A percentile compares a stretch with the other conserved stretches of the same genome.
These are phyloP conservation scores for Folsomia candida DNA, from an alignment of 2,888 invertebrate species.

Conservation along the genomic window DNA sequence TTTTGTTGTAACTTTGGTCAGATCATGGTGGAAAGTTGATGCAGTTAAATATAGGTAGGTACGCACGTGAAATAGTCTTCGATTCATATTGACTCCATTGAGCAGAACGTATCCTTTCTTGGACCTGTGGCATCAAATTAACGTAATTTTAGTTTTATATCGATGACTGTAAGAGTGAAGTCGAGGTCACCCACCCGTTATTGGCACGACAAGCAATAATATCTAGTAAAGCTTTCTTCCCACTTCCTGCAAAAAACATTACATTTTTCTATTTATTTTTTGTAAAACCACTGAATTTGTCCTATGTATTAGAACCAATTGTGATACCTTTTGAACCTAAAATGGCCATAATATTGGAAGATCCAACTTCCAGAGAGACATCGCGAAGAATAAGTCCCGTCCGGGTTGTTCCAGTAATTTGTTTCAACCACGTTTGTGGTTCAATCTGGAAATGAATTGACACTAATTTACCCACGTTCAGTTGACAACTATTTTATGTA, in stretches of 20 bases:
- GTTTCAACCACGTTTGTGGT: conserved; percentile 72
- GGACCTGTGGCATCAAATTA: too few relatives aligned
- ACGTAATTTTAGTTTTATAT: too few relatives aligned
- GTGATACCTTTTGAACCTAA: conserved; percentile 80
- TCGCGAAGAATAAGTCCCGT: conserved; percentile 87
- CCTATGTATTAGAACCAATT: neutral
- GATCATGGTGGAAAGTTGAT: too few relatives aligned
- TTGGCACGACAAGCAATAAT: conserved; percentile 65
- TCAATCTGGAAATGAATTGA: conserved; percentile 63
- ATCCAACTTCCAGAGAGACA: conserved; percentile 84
- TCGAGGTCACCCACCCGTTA: too few relatives aligned
- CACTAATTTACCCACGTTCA: neutral
- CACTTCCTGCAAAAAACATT: conserved; percentile 67
- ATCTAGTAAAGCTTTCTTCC: conserved; percentile 89
- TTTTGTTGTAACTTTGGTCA: neutral
- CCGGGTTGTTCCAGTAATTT: conserved; percentile 72
- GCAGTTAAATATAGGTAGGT: neutral
- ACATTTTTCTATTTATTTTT: neutral
- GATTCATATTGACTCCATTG: conserved; percentile 79
- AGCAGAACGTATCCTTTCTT: conserved; percentile 78
- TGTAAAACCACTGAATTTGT: neutral
- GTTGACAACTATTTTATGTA: neutral
- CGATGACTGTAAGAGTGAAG: too few relatives aligned
- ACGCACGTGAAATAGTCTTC: conserved; percentile 76
- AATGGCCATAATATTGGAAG: conserved; percentile 89